Conservation (phyloP, 2,888 invertebrate species). For the Meloe dianella region DNA sequence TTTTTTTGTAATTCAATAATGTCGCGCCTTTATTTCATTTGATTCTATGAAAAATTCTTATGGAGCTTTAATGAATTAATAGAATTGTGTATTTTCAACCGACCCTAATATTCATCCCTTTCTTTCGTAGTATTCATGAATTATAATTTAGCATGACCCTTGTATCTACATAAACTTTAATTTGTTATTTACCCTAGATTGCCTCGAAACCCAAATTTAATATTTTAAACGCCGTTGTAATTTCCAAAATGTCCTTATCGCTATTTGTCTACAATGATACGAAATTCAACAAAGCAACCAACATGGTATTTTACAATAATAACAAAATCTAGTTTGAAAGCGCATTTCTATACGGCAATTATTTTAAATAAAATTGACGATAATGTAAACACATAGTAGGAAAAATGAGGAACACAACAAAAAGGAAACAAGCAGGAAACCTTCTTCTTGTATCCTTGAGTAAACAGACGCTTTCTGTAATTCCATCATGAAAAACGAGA, state of each 20-base stretch:
- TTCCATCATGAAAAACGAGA: constrained; percentile 39
- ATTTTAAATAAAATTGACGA: background rate
- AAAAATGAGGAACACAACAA: background rate
- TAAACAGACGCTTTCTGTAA: constrained; percentile 33
- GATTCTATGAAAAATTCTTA: background rate
- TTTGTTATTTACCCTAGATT: constrained; percentile 13
- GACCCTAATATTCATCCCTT: constrained; percentile 3
- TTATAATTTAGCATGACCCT: constrained; percentile 27
- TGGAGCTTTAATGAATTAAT: no score
- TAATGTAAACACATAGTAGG: constrained; percentile 1
- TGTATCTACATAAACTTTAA: constrained; percentile 26
- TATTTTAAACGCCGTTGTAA: background rate
- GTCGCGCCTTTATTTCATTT: no score
- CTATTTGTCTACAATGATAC: constrained; percentile 10
- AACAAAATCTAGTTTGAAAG: background rate
- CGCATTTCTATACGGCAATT: background rate
- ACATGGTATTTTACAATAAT: background rate
- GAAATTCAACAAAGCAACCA: constrained; percentile 7
- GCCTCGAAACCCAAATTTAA: background rate
- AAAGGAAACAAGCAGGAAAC: constrained; percentile 4
- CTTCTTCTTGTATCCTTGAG: constrained; percentile 17
- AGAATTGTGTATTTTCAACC: constrained; percentile 10
- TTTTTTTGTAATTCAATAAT: background rate
- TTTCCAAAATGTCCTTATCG: background rate
- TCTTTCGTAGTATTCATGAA: constrained; percentile 26